Evolutionary conservation across 2,888 invertebrate genomes (phyloP).

Genomic region (Cheilosia pagana): DNA sequence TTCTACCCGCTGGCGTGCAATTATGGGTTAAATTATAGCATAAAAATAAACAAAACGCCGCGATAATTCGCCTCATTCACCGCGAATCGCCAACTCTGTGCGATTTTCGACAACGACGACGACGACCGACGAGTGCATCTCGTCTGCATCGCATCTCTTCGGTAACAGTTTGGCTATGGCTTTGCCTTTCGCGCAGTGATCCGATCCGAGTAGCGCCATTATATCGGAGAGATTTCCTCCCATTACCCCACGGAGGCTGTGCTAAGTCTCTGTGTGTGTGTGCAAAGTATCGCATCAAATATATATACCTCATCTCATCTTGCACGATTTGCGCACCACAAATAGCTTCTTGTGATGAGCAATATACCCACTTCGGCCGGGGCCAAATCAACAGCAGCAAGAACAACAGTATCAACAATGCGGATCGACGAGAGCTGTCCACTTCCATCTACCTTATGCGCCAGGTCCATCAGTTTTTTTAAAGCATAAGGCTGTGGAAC

Average conservation of each 20-base stretch:
- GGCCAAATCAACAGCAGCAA: slow-evolving; percentile 42
- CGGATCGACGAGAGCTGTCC: slow-evolving; percentile 71
- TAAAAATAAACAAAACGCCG: slow-evolving; percentile 84
- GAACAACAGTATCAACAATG: slow-evolving; percentile 70
- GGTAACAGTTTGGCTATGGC: slow-evolving; percentile 39
- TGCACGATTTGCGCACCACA: slow-evolving; percentile 74
- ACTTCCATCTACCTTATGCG: slow-evolving; percentile 68
- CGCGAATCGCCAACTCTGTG: slow-evolving; percentile 41
- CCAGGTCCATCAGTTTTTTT: slow-evolving; percentile 63
- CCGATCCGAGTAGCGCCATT: slow-evolving; percentile 66
- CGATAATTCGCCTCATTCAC: slow-evolving; percentile 73
- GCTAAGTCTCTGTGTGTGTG: slow-evolving; percentile 30
- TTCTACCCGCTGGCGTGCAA: slow-evolving; percentile 86
- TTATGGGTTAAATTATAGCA: slow-evolving; percentile 84
- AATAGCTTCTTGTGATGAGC: slow-evolving; percentile 75
- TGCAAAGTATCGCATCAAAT: slow-evolving; percentile 67
- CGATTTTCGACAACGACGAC: slow-evolving; percentile 46
- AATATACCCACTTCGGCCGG: slow-evolving; percentile 36
- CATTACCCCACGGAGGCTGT: slow-evolving; percentile 59
- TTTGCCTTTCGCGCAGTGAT: slow-evolving; percentile 21
- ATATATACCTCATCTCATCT: slow-evolving; percentile 71
- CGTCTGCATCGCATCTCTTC: slow-evolving; percentile 62
- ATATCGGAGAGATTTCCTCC: slow-evolving; percentile 72
- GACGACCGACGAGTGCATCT: slow-evolving; percentile 56
- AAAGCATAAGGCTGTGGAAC: slow-evolving; percentile 62